Evolutionary conservation across 2,113 vertebrate genomes (phyloP).

Genomic region (Tupaia tana): DNA sequence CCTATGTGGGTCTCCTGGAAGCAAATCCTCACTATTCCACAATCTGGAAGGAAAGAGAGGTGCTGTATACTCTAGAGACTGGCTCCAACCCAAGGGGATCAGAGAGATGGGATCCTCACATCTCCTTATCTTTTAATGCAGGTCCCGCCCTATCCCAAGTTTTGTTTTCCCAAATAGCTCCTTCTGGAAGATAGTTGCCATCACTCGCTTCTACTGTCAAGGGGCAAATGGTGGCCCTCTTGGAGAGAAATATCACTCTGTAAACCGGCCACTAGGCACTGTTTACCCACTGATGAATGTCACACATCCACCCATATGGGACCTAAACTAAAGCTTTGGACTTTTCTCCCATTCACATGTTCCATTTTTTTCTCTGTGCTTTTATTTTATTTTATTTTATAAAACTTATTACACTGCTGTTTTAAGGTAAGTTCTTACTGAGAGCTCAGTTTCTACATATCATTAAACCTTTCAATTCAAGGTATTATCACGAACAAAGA

Average conservation of each 20-base stretch:
- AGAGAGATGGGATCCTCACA: conserved; percentile 4
- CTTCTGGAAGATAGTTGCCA: conserved; percentile 73
- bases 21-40: not conserved
- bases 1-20: not conserved
- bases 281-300: conserved; percentile 39
- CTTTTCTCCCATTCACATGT: not conserved
- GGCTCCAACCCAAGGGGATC: not conserved
- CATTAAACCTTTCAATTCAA: not conserved
- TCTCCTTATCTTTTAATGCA: conserved; percentile 47
- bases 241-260: conserved; percentile 38
- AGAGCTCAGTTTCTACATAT: not conserved
- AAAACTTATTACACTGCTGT: not conserved
- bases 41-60: not conserved
- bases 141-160: not conserved
- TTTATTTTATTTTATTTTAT: not conserved
- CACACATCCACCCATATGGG: conserved; percentile 61
- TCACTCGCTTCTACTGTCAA: conserved; percentile 53
- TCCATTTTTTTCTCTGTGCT: not conserved
- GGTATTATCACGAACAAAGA: not conserved
- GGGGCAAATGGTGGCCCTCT: conserved; percentile 23
- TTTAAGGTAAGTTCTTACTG: conserved; percentile 39
- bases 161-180: conserved; percentile 60
- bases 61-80: not conserved
- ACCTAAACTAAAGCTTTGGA: conserved; percentile 5
- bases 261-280: conserved; percentile 70